These are phyloP conservation scores for Fregata magnificens DNA, from an alignment of 2,113 vertebrate genomes.

Conservation along the genomic window DNA sequence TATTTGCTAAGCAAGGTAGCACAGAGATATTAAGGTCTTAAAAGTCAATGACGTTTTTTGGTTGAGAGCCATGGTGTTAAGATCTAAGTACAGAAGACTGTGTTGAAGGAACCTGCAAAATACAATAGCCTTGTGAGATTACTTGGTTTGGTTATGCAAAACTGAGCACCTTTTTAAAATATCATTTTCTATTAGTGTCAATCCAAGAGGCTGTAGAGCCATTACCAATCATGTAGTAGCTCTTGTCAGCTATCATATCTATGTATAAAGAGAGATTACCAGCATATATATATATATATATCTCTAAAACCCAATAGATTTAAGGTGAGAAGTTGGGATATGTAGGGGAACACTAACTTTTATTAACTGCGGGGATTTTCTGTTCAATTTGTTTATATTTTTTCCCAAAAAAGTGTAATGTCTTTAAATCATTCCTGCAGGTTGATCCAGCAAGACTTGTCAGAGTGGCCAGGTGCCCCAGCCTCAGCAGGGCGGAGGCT, in stretches of 20 bases:
- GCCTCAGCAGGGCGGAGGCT: background rate
- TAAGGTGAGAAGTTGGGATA: background rate
- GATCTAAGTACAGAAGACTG: background rate
- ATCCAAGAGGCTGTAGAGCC: background rate
- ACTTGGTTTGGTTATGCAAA: background rate
- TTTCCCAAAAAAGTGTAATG: background rate
- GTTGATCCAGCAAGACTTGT: background rate
- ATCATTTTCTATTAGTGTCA: background rate
- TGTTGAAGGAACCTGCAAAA: background rate
- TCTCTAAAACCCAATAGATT: background rate
- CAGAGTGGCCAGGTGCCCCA: background rate
- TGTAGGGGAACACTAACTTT: background rate
- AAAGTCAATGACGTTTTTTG: background rate
- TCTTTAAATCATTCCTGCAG: background rate
- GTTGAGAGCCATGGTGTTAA: background rate
- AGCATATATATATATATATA: background rate
- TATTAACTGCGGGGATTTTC: background rate
- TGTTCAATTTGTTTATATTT: background rate
- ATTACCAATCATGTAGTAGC: background rate
- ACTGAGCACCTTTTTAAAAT: background rate
- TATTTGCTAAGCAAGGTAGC: background rate
- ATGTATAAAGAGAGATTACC: background rate
- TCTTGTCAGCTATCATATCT: background rate
- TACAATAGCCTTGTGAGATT: background rate
- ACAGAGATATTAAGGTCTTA: background rate